Evolutionary conservation across 2,113 vertebrate species (phyloP).

Genomic region (Anolis carolinensis): DNA sequence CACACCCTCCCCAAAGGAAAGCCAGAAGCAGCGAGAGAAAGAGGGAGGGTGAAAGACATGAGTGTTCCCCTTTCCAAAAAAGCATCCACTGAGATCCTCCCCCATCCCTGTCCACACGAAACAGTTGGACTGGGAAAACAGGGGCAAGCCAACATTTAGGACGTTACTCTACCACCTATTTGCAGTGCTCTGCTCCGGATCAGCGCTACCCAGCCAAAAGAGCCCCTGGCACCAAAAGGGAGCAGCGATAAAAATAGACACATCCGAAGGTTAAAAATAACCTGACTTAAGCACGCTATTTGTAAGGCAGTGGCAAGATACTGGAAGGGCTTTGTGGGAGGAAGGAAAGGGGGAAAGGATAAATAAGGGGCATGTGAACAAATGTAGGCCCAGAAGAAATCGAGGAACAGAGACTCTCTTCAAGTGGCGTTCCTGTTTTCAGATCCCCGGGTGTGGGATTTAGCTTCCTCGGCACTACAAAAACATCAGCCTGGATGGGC

Average conservation of each 20-base stretch:
- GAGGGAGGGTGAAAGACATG: not conserved
- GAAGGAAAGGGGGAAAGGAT: too few relatives aligned
- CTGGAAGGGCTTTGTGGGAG: not conserved
- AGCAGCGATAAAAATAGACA: conserved; percentile 21
- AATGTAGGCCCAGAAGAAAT: not conserved
- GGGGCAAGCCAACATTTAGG: not conserved
- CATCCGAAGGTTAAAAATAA: conserved; percentile 26
- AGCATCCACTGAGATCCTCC: too few relatives aligned
- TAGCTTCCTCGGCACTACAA: not conserved
- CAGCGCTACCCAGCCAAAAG: not conserved
- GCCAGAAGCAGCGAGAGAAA: not conserved
- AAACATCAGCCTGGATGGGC: not conserved
- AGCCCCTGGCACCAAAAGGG: not conserved
- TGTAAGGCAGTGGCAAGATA: conserved; percentile 1
- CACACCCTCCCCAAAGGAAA: conserved; percentile 2
- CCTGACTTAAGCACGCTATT: conserved; percentile 3
- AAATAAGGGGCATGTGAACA: not conserved
- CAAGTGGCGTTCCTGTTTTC: not conserved
- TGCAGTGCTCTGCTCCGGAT: not conserved
- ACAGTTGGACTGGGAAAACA: not conserved
- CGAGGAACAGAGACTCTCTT: not conserved
- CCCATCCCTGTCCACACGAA: not conserved
- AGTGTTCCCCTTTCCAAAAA: not conserved
- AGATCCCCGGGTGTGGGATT: not conserved
- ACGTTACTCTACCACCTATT: not conserved